Conservation (phyloP, 2,888 invertebrate genomes). For the Rosalia funebris region DNA sequence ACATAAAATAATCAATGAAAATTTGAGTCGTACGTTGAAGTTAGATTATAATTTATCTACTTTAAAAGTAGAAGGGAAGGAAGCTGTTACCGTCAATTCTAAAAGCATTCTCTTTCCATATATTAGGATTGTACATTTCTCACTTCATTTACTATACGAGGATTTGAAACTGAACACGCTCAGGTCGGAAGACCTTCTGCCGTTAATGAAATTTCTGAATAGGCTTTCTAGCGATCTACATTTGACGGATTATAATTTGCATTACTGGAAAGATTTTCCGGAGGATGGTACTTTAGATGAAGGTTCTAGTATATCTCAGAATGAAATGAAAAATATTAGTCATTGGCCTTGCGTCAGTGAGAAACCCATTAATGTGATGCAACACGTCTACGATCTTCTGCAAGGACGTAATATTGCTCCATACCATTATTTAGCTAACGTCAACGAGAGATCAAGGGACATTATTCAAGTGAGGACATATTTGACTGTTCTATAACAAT, state of each 20-base stretch:
- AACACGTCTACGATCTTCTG: conserved; percentile 75
- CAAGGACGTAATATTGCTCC: conserved; percentile 67
- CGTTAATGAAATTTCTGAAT: conserved; percentile 77
- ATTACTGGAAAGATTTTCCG: conserved; percentile 90
- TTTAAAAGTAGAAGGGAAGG: conserved; percentile 19
- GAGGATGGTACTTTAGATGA: conserved; percentile 35
- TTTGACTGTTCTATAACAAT: not conserved
- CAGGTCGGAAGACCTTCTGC: conserved; percentile 73
- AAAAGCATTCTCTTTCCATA: conserved; percentile 78
- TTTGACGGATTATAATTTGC: conserved; percentile 75
- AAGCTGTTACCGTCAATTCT: conserved; percentile 66
- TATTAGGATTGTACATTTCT: conserved; percentile 79
- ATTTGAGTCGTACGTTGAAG: conserved; percentile 34
- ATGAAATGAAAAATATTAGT: conserved; percentile 69
- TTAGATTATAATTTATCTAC: conserved; percentile 18
- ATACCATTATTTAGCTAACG: conserved; percentile 78
- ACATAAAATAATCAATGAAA: conserved; percentile 32
- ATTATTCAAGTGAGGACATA: conserved; percentile 74
- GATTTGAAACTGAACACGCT: conserved; percentile 85
- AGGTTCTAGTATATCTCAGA: conserved; percentile 54
- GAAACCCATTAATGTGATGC: conserved; percentile 77
- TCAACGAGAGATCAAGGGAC: conserved; percentile 79
- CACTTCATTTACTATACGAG: conserved; percentile 90
- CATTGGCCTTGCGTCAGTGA: conserved; percentile 71
- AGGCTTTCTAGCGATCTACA: conserved; percentile 82